Percentiles rank a stretch among this genome's conserved stretches.
phyloP scores from a whole-genome alignment of 1,140 invertebrate species.

The Steinernema khuongi region DNA sequence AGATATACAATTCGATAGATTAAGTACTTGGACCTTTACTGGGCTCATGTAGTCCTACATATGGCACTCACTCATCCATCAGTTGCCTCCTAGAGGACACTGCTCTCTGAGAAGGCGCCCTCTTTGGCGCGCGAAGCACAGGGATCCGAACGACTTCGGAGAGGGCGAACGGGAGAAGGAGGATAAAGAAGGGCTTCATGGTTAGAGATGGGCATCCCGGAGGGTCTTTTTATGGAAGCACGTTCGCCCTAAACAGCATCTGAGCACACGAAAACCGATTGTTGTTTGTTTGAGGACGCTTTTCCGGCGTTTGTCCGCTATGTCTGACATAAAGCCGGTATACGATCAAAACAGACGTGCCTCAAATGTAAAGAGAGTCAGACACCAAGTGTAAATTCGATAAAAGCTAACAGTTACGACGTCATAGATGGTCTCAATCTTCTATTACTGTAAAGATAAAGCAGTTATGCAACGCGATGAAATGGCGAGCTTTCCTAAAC shows the following conservation, averaged over 20 bases:
- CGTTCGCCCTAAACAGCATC: neutral
- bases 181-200: neutral
- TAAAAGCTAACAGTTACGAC: too few species aligned
- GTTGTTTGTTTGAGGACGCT: neutral
- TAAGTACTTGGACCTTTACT: too few species aligned
- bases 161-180: neutral
- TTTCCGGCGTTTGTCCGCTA: neutral
- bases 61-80: neutral
- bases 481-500: too few species aligned
- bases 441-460: too few species aligned
- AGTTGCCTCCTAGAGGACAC: neutral
- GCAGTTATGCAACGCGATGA: too few species aligned
- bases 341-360: neutral
- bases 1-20: too few species aligned
- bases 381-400: too few species aligned
- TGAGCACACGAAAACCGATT: conserved; percentile 3
- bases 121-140: neutral
- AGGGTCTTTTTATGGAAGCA: neutral
- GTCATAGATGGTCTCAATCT: too few species aligned
- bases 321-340: neutral
- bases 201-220: neutral
- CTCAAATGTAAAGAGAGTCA: too few species aligned
- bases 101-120: neutral
- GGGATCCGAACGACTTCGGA: neutral
- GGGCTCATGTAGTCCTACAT: too few species aligned